Evolutionary conservation across 2,797 vertebrate genomes (phyloP), one percentile per base, ranked within the genome.

Genomic region (Micropoecilia bifurca): DNA sequence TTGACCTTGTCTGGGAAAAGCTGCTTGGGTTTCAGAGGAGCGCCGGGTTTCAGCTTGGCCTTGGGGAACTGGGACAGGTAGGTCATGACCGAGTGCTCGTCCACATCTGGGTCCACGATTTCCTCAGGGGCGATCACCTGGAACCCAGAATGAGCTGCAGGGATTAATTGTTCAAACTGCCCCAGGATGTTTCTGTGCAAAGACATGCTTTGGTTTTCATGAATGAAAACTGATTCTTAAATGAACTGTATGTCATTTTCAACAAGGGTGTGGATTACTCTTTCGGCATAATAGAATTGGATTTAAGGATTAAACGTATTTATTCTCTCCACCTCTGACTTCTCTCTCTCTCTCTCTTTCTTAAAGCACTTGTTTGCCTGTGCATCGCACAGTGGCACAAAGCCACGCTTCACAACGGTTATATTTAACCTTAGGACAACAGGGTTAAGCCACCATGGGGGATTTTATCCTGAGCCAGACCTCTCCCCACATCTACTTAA

Each of bases 31-130:
- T 87, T 96, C 33, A 98, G 87, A 71, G 97, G 94, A 61, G 98
- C 97, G 0, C 97, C 97, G 0, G 98, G 97, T 87, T 98, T 99
- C 73, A 99, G 96, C 80, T 99, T 98, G 74, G 98, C 96, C 78
- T 98, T 99, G 78, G 98, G 98, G 92, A 99, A 99, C 95, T 99
- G 98, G 68, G 98, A 99, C 87, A 99, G 95, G 94, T 99, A 99
- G 25, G 98, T 99, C 98, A 99, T 99, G 80, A 99, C 98, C 0
- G 98, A 99, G 91, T 98, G 98, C 84, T 99, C 98, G 20, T 99
- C 98, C 87, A 98, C 97, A 50, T 99, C 96, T 87, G 97, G 98
- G 91, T 99, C 97, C 91, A 98, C 97, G 0, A 99, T 98, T 94
- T 99, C 98, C 91, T 99, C 98, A 0, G 98, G 98, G 28, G 97